Evolutionary conservation across 1,140 invertebrate species (phyloP), one percentile per base, ranked within the genome.

Genomic region (Tribolium madens): DNA sequence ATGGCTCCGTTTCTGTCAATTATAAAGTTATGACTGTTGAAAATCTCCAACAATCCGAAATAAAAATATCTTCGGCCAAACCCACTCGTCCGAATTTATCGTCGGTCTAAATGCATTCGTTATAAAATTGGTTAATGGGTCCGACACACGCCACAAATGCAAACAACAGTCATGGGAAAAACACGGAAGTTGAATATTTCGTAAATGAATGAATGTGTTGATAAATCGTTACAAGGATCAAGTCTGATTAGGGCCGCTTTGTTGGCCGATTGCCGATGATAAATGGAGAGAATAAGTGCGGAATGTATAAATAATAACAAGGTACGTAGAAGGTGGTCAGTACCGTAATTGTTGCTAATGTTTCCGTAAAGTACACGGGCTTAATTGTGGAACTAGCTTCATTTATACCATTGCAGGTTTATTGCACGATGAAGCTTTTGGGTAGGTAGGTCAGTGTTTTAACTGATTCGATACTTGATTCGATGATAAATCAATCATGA

Each of bases 301-400:
- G 72, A 77, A 74, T 77, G 76, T 69, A 75, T 75, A 77, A 77
- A 75, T 73, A 75, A 74, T 77, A 77, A 77, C 76, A 71, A 68
- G 42, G 21, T 57, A 74, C 76, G 15, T 69, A 77, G 21, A 75
- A 75, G 76, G 72, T 60, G 36, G 57, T 74, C 53, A 21, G 52
- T 74, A 77, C 76, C 76, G 76, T 77, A 77, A 77, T 77, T 75
- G 76, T 69, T 74, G 42, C 72, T 77, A 77, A 77, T 77, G 76
- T 77, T 77, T 75, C 71, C 71, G 76, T 77, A 77, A 72, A 74
- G 31, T 60, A 75, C 76, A 57, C 18, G 52, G 26, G 60, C 76
- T 75, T 77, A 75, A 77, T 77, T 75, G 76, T 77, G 73, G 72
- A 64, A 77, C 72, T 57, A 75, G 52, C 68, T 74, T 73, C 64